Base-by-base conservation (phyloP, 1,140 invertebrate genomes). In the Apis laboriosa region DNA sequence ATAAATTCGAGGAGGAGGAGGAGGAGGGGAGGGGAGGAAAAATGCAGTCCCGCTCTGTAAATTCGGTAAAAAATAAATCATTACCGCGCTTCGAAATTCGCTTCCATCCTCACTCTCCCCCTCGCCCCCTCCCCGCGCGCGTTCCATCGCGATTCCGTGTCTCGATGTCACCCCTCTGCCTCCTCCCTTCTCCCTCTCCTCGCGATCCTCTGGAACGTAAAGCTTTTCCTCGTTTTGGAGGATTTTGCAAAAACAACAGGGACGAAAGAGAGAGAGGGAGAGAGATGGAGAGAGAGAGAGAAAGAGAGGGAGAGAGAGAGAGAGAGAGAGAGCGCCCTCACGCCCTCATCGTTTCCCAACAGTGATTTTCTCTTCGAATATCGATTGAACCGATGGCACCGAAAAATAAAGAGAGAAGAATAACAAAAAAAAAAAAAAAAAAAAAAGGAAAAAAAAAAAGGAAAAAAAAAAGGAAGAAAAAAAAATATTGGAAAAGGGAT, bases 51-150 rank as follows among this genome's bases (percentile, higher is more conserved):
- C 61, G 51, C 55, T 51, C 63, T 68, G 55, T 53, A 77, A 81
- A 81, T 81, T 53, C 73, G 53, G 55, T 71, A 67, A 81, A 76
- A 43, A 81, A 81, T 67, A 81, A 81, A 81, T 81, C 73, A 81
- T 81, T 81, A 81, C 7, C 72, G 56, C 49, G 80, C 9, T 83
- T 77, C 74, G 75, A 55, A 71, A 68, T 77, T 43, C 19, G 34
- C 56, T 63, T 49, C n/a, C 49, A 74, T 58, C 63, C 61, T 2
- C 34, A 4, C 34, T 1, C 28, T 34, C 34, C 34, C 34, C 34
- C 34, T 43, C 34, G 34, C 2, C 34, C n/a, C n/a, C 34, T 34
- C 34, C 0, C 8, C 28, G 12, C 15, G 17, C 51, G 73, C 24
- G 19, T 72, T 21, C 55, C 43, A 28, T 21, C 56, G 56, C 64